These are phyloP conservation scores for Cataglyphis livida DNA, from an alignment of 2,888 invertebrate genomes.

Conservation along the genomic window DNA sequence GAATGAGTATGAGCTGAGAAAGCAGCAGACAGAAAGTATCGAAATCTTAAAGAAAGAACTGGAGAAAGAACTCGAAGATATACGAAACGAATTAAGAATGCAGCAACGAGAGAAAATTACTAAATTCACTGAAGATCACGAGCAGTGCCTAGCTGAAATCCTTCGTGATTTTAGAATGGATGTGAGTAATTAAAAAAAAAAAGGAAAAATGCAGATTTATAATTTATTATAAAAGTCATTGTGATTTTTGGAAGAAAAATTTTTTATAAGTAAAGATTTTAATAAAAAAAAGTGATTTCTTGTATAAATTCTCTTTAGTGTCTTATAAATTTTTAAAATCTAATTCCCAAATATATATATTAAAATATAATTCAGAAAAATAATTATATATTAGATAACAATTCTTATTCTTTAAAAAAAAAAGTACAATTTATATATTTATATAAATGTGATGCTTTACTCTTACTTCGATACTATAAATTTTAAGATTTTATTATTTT, in stretches of 20 bases:
- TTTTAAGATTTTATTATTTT: not conserved
- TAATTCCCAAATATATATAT: not conserved
- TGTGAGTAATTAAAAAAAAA: slow-evolving; percentile 83
- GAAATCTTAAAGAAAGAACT: slow-evolving; percentile 87
- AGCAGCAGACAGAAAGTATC: slow-evolving; percentile 87
- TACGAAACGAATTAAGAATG: slow-evolving; percentile 77
- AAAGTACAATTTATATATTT: too few relatives aligned
- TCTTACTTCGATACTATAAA: not conserved
- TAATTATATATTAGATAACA: not conserved
- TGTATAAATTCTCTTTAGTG: not conserved
- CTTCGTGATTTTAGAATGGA: slow-evolving; percentile 88
- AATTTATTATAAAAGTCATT: not conserved
- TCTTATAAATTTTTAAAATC: not conserved
- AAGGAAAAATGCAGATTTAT: not conserved
- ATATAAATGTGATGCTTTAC: not conserved
- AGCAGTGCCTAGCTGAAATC: slow-evolving; percentile 82
- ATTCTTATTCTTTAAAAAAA: not conserved
- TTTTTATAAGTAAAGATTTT: not conserved
- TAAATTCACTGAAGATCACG: slow-evolving; percentile 84
- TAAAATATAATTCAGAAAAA: not conserved
- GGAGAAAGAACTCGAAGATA: slow-evolving; percentile 83
- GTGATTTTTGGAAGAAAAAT: not conserved
- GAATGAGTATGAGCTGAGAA: slow-evolving; percentile 79
- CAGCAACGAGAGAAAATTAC: slow-evolving; percentile 82
- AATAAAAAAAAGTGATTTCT: not conserved